Evolutionary conservation across 2,113 vertebrate genomes (phyloP), one percentile per base, ranked within the genome.

Genomic region (Rynchops niger): DNA sequence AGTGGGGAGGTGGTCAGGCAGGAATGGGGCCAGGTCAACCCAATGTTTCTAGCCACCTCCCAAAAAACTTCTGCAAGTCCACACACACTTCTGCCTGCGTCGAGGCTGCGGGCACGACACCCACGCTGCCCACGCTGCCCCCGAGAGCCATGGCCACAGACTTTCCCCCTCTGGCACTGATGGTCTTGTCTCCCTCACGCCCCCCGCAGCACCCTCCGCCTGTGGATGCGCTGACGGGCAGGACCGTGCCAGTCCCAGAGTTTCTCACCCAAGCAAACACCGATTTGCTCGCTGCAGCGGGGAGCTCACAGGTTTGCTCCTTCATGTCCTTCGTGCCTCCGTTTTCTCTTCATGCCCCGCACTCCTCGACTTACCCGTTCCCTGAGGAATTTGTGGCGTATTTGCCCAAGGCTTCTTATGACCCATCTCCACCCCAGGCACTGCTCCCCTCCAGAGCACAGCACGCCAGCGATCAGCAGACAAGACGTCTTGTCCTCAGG

Each of bases 161-260:
- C n/a, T 5, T 49, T 9, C 12, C 18, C 11, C 11, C 66, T 53
- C 47, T 19, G 17, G 59, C 47, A 42, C 73, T 1, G 26, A 53
- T 25, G 34, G 52, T 36, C n/a, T 72, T 2, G 0, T 12, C 43
- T 49, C 62, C 32, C 71, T 65, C 25, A 11, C 5, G 1, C 7
- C 43, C 9, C n/a, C 1, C 0, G 5, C 42, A 62, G 26, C 40
- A 18, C 11, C 30, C 42, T 42, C 21, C 2, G 55, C 73, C 58
- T 72, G 73, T 0, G 0, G 32, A 72, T 2, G 9, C 1, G 3
- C 65, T 5, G 25, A 40, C 2, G 52, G 47, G 80, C 17, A 59
- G 40, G 38, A 53, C 40, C 29, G 10, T 6, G 30, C 45, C 38
- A 43, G 72, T 8, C 38, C 23, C 3, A 0, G 4, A 59, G 52